phyloP scores from a whole-genome alignment of 2,113 vertebrate species.

The Pollachius pollachius region DNA sequence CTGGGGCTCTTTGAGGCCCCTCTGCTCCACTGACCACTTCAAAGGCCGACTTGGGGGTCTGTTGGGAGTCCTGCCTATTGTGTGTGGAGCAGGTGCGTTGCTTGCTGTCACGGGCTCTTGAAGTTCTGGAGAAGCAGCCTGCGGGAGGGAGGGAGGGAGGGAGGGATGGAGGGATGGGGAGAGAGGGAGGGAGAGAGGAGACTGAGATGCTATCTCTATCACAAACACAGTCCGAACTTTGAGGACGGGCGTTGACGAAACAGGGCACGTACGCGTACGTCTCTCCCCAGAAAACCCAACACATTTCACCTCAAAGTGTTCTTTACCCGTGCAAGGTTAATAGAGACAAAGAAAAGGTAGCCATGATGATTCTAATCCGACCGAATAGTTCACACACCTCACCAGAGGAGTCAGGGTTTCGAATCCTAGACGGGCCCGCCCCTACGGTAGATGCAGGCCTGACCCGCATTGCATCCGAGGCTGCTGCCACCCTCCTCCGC shows the following conservation, averaged over 20 bases:
- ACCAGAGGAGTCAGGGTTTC: not conserved
- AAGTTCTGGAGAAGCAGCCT: constrained; percentile 36
- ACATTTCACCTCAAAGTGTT: too few relatives aligned
- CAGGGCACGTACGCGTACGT: constrained; percentile 16
- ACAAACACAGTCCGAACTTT: constrained; percentile 42
- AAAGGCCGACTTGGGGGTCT: constrained; percentile 58
- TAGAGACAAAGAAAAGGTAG: too few relatives aligned
- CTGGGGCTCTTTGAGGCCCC: constrained; percentile 35
- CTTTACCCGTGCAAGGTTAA: too few relatives aligned
- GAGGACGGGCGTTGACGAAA: constrained; percentile 47
- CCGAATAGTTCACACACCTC: not conserved
- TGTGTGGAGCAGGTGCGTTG: constrained; percentile 69
- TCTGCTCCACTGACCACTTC: constrained; percentile 64
- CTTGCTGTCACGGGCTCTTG: constrained; percentile 39
- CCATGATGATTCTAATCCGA: too few relatives aligned
- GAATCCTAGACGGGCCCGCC: not conserved
- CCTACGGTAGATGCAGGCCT: constrained; percentile 38
- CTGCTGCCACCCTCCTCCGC: constrained; percentile 18
- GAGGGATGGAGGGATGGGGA: not conserved
- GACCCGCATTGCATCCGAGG: constrained; percentile 50
- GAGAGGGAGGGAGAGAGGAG: constrained; percentile 27
- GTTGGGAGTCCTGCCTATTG: constrained; percentile 54
- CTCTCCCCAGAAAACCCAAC: too few relatives aligned
- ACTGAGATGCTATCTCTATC: constrained; percentile 64
- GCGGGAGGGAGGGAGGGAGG: constrained; percentile 16